Evolutionary conservation across 2,113 vertebrate species (phyloP).

Genomic region (Ceyx cyanopectus): DNA sequence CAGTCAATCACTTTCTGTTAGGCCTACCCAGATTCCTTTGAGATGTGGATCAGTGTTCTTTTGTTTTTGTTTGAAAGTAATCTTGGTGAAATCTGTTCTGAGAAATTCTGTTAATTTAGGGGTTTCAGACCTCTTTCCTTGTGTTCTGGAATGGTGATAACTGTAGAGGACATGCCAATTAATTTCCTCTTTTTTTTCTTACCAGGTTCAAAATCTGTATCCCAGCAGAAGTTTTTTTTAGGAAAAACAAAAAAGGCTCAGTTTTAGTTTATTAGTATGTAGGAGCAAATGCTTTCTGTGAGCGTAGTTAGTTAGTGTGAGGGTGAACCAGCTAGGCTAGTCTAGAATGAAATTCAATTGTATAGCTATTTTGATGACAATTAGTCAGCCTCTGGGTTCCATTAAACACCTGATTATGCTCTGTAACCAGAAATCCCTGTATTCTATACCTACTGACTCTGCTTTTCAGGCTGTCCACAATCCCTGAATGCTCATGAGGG

Average conservation of each 20-base stretch:
- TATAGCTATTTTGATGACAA: background rate
- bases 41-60: background rate
- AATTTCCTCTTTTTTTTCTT: background rate
- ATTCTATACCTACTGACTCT: background rate
- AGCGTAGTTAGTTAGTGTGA: background rate
- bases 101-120: background rate
- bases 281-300: background rate
- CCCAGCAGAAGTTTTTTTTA: background rate
- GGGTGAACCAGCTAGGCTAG: background rate
- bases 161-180: background rate
- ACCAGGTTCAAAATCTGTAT: background rate
- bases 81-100: background rate
- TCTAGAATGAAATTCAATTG: slow-evolving; percentile 4
- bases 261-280: background rate
- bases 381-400: background rate
- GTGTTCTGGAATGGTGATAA: background rate
- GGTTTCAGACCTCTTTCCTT: background rate
- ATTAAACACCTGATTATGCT: background rate
- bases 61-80: slow-evolving; percentile 5
- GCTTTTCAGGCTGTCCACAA: background rate
- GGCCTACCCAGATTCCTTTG: background rate
- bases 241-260: background rate
- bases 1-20: background rate
- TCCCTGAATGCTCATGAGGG: background rate
- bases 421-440: background rate